These are phyloP conservation scores for Mohoua ochrocephala DNA, from an alignment of 2,113 vertebrate genomes.

Conservation along the genomic window DNA sequence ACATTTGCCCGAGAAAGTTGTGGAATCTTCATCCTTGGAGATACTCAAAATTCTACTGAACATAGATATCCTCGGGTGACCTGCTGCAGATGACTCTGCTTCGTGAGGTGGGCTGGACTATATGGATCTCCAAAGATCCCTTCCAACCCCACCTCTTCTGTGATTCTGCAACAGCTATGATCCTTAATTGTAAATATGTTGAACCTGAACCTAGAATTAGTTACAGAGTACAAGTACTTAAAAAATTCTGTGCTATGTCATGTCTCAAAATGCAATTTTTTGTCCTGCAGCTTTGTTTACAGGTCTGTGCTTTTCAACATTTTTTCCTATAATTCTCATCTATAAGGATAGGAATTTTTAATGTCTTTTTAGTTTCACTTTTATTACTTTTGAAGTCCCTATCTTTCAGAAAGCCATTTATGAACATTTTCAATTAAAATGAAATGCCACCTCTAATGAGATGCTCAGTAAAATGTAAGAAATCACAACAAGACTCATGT, in stretches of 20 bases:
- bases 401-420: background rate
- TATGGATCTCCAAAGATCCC: background rate
- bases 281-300: background rate
- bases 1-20: background rate
- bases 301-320: background rate
- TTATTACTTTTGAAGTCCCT: background rate
- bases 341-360: background rate
- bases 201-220: background rate
- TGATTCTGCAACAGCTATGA: background rate
- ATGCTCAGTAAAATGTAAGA: background rate
- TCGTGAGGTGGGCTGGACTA: background rate
- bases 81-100: background rate
- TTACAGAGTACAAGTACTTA: background rate
- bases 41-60: background rate
- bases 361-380: background rate
- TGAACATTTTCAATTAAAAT: background rate
- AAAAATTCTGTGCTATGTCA: background rate
- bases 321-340: background rate
- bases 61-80: accelerated
- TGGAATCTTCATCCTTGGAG: background rate
- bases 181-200: background rate
- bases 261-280: background rate
- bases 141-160: background rate
- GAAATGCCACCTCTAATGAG: background rate
- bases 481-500: background rate